A percentile compares a stretch with the other conserved stretches of the same genome.
Evolutionary conservation across 2,113 vertebrate genomes (phyloP).

Genomic region (Takifugu flavidus): DNA sequence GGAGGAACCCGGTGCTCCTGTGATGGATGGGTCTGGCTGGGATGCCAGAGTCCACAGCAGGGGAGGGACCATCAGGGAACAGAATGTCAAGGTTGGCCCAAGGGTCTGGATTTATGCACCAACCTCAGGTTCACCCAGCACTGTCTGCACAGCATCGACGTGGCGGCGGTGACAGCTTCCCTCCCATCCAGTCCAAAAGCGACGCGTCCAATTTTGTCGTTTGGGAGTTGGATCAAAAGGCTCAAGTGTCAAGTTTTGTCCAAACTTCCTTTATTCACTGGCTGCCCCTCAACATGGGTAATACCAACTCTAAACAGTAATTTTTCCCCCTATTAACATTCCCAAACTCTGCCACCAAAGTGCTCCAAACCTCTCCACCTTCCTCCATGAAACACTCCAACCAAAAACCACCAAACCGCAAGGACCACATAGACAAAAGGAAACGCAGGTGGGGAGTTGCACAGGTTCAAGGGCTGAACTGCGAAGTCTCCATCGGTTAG

Average conservation of each 20-base stretch:
- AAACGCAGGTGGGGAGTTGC: conserved; percentile 43
- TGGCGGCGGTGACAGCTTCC: conserved; percentile 51
- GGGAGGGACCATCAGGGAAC: conserved; percentile 56
- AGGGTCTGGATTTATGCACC: conserved; percentile 56
- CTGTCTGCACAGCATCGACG: conserved; percentile 37
- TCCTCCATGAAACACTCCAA: conserved; percentile 16
- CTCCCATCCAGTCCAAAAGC: conserved; percentile 35
- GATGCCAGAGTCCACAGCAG: conserved; percentile 60
- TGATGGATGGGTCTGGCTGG: conserved; percentile 63
- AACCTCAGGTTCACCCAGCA: conserved; percentile 57
- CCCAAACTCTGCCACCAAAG: background rate
- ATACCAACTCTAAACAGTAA: conserved; percentile 2
- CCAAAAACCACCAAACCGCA: conserved; percentile 11
- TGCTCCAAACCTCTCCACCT: conserved; percentile 3
- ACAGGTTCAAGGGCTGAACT: conserved; percentile 44
- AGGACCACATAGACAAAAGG: conserved; percentile 4
- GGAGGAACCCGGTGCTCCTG: conserved; percentile 22
- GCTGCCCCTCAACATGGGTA: conserved; percentile 3
- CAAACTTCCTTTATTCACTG: conserved; percentile 12
- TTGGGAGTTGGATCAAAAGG: conserved; percentile 21
- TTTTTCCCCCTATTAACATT: background rate
- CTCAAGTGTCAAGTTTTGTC: conserved; percentile 52
- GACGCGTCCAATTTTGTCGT: conserved; percentile 43
- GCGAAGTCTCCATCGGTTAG: conserved; percentile 20
- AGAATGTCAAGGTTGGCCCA: conserved; percentile 62